phyloP scores from a whole-genome alignment of 2,113 vertebrate species.

The Gymnocephalus cernua region DNA sequence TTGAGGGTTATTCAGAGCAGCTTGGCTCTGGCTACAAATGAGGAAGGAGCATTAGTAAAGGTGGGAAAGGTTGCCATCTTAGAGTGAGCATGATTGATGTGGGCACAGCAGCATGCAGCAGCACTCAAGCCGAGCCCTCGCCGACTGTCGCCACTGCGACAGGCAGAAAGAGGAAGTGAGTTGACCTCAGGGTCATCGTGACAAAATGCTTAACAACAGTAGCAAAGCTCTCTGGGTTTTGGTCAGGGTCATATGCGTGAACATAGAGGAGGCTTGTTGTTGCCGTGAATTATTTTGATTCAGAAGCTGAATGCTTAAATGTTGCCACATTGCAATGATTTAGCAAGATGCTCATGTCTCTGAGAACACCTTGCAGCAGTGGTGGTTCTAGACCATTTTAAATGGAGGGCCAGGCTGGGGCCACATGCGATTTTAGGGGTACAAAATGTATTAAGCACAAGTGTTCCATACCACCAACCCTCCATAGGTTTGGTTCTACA shows the following conservation, averaged over 20 bases:
- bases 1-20: constrained; percentile 75
- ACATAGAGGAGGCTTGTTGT: constrained; percentile 34
- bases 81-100: constrained; percentile 78
- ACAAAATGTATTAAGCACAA: no score
- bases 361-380: neutral
- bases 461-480: no score
- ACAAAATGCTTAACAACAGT: constrained; percentile 79
- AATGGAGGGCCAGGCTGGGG: no score
- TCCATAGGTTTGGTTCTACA: no score
- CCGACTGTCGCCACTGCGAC: constrained; percentile 58
- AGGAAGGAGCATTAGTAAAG: constrained; percentile 71
- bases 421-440: no score
- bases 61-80: constrained; percentile 75
- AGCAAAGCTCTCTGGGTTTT: constrained; percentile 62
- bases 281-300: constrained; percentile 40
- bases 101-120: constrained; percentile 50
- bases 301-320: constrained; percentile 27
- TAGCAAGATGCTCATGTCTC: neutral
- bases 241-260: constrained; percentile 70
- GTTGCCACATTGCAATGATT: constrained; percentile 1
- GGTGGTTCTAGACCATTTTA: no score
- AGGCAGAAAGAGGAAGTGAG: constrained; percentile 76
- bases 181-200: constrained; percentile 68
- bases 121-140: constrained; percentile 59
- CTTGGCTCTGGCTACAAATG: constrained; percentile 71